phyloP scores from a whole-genome alignment of 2,888 invertebrate genomes.

The Camptogramma bilineatum region DNA sequence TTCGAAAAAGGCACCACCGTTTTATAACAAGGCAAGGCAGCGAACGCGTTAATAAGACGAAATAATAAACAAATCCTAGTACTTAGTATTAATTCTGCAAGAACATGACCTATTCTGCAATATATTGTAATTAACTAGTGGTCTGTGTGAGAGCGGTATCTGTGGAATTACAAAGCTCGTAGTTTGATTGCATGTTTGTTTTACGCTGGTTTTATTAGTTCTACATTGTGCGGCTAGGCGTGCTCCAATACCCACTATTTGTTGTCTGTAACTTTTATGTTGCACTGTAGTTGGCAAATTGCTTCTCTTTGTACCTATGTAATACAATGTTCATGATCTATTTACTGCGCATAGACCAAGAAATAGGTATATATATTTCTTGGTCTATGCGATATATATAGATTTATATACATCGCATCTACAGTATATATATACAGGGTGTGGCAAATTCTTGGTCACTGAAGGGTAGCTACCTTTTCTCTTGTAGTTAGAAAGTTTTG shows the following conservation, averaged over 20 bases:
- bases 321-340: slow-evolving; percentile 13
- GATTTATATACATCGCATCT: no score
- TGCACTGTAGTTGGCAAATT: slow-evolving; percentile 3
- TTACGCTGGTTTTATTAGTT: slow-evolving; percentile 35
- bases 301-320: slow-evolving; percentile 13
- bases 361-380: no score
- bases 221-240: slow-evolving; percentile 28
- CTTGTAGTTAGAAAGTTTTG: no score
- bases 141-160: not conserved
- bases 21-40: no score
- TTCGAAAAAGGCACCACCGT: no score
- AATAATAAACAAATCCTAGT: no score
- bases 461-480: no score
- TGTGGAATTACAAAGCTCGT: slow-evolving; percentile 28
- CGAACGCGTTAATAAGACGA: no score
- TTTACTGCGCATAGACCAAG: not conserved
- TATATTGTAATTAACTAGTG: not conserved
- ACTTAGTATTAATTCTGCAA: no score
- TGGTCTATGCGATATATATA: no score
- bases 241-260: slow-evolving; percentile 12
- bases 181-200: slow-evolving; percentile 43
- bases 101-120: not conserved
- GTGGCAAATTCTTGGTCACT: no score
- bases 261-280: slow-evolving; percentile 12
- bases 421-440: no score